These are phyloP conservation scores for Zonotrichia albicollis DNA, from an alignment of 2,797 vertebrate genomes.

Conservation along the genomic window DNA sequence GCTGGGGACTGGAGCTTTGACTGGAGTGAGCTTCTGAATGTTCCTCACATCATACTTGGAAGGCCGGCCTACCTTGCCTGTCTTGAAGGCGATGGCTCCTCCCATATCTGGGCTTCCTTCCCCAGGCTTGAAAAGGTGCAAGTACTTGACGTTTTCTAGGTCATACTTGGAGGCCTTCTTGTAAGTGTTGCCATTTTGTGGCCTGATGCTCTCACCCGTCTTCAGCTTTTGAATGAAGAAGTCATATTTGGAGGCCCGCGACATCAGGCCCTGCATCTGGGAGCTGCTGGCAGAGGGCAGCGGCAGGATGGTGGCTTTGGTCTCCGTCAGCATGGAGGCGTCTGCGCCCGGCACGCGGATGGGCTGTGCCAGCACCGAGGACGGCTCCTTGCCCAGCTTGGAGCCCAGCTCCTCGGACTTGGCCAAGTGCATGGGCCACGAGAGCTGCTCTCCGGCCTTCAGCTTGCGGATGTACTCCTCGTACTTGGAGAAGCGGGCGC, in stretches of 20 bases:
- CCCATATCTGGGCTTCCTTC: slow-evolving; percentile 98
- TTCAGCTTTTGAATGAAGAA: slow-evolving; percentile 98
- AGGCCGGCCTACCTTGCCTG: slow-evolving; percentile 95
- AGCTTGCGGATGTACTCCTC: slow-evolving; percentile 98
- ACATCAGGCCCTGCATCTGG: slow-evolving; percentile 89
- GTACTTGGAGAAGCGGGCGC: slow-evolving; percentile 96
- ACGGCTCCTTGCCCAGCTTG: slow-evolving; percentile 84
- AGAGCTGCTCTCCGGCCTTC: slow-evolving; percentile 92
- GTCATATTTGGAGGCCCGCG: slow-evolving; percentile 95
- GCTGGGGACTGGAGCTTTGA: slow-evolving; percentile 85
- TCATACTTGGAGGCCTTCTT: slow-evolving; percentile 98
- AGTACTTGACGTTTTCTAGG: slow-evolving; percentile 96
- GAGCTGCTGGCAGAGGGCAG: slow-evolving; percentile 82
- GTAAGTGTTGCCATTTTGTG: slow-evolving; percentile 93
- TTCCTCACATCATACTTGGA: slow-evolving; percentile 97
- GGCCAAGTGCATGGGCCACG: slow-evolving; percentile 86
- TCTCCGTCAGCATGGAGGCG: slow-evolving; percentile 85
- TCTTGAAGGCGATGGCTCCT: slow-evolving; percentile 98
- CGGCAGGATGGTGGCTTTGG: slow-evolving; percentile 86
- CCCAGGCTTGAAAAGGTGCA: slow-evolving; percentile 97
- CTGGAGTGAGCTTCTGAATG: slow-evolving; percentile 91
- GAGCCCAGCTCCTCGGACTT: slow-evolving; percentile 86
- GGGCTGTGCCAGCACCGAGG: slow-evolving; percentile 75
- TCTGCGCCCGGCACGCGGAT: slow-evolving; percentile 78
- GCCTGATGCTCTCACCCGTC: slow-evolving; percentile 90